Evolutionary conservation across 1,140 invertebrate species (phyloP).

Genomic region (Apis dorsata): DNA sequence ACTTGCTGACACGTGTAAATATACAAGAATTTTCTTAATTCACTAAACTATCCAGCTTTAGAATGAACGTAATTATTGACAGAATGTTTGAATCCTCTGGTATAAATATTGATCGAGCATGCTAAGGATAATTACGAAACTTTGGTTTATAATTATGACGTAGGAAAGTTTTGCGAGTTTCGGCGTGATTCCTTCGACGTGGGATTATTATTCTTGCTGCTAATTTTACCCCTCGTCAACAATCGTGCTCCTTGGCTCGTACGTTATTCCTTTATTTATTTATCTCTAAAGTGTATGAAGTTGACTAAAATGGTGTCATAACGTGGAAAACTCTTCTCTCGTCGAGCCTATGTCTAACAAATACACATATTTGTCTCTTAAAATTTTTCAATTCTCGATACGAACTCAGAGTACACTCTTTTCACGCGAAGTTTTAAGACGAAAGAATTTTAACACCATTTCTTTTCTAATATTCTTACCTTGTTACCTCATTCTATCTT

Average conservation of each 20-base stretch:
- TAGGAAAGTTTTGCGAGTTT: neutral
- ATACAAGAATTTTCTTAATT: neutral
- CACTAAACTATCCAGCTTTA: neutral
- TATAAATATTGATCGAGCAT: neutral
- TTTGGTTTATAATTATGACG: slow-evolving; percentile 8
- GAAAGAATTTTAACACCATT: no score
- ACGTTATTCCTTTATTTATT: slow-evolving; percentile 5
- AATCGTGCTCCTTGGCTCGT: neutral
- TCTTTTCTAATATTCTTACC: no score
- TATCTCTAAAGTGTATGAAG: neutral
- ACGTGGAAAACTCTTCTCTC: neutral
- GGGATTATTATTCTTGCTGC: slow-evolving; percentile 31
- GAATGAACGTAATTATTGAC: no score
- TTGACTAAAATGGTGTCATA: neutral
- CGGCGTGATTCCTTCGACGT: neutral
- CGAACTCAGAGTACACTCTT: no score
- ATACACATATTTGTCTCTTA: no score
- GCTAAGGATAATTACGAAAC: neutral
- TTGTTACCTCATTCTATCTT: no score
- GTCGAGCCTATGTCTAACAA: neutral
- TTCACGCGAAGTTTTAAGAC: no score
- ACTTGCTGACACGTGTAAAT: no score
- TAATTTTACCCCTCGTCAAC: slow-evolving; percentile 28
- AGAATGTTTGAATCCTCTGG: neutral
- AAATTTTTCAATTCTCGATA: no score